These are phyloP conservation scores for Myiotriccus ornatus DNA, from an alignment of 2,797 vertebrate species.

Conservation along the genomic window DNA sequence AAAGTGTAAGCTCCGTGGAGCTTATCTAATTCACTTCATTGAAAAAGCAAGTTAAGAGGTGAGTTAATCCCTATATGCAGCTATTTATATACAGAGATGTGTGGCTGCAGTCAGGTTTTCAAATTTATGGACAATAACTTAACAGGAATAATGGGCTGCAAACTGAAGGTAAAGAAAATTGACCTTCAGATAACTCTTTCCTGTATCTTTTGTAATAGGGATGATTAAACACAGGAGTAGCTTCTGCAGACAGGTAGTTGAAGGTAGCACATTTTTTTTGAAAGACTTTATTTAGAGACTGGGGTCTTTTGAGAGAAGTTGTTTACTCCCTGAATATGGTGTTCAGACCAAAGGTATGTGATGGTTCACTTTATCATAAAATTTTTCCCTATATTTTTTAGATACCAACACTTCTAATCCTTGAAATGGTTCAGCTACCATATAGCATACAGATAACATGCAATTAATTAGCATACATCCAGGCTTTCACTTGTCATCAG, in stretches of 20 bases:
- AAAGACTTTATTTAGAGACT: not conserved
- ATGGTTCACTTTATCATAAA: not conserved
- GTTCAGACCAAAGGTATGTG: fast-evolving
- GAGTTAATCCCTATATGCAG: not conserved
- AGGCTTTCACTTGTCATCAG: not conserved
- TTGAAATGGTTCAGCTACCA: not conserved
- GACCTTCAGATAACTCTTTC: not conserved
- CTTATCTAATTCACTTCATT: not conserved
- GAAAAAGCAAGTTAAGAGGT: not conserved
- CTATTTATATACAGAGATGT: not conserved
- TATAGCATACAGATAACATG: not conserved
- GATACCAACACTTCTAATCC: not conserved
- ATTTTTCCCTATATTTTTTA: not conserved
- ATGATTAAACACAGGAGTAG: not conserved
- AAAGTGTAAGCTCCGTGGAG: not conserved
- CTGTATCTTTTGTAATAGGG: not conserved
- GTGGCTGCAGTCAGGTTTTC: not conserved
- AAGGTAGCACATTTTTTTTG: not conserved
- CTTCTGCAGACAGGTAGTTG: not conserved
- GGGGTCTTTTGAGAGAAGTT: not conserved
- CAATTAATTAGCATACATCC: not conserved
- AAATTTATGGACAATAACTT: not conserved
- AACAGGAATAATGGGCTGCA: not conserved
- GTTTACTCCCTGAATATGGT: not conserved
- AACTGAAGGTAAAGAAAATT: not conserved